These are phyloP conservation scores for Limnephilus rhombicus DNA, from an alignment of 2,888 invertebrate genomes.

Conservation along the genomic window DNA sequence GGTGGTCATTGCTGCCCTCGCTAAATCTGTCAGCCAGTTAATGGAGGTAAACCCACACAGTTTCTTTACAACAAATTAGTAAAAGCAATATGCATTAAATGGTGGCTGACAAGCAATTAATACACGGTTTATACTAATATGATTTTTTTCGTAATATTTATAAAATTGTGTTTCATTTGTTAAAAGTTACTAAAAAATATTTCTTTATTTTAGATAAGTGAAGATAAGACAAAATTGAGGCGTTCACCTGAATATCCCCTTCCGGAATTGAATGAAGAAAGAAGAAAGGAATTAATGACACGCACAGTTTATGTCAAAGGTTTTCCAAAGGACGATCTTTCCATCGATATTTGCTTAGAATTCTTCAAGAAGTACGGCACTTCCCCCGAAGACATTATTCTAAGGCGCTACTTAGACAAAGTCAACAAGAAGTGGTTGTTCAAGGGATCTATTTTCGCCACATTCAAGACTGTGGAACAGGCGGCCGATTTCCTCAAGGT, in stretches of 20 bases:
- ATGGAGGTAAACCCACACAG: slow-evolving; percentile 78
- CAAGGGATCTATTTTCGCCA: slow-evolving; percentile 95
- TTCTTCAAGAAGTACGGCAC: slow-evolving; percentile 85
- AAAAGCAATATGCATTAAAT: neutral
- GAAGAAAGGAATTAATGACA: slow-evolving; percentile 85
- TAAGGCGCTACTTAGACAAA: slow-evolving; percentile 81
- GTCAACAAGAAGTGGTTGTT: slow-evolving; percentile 82
- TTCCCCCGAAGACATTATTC: slow-evolving; percentile 83
- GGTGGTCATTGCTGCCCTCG: slow-evolving; percentile 85
- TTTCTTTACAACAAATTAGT: neutral
- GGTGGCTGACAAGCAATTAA: neutral
- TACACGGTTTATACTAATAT: neutral
- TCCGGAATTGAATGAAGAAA: slow-evolving; percentile 91
- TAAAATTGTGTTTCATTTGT: neutral
- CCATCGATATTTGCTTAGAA: slow-evolving; percentile 84
- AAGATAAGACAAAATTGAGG: slow-evolving; percentile 85
- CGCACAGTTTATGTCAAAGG: slow-evolving; percentile 94
- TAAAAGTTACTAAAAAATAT: neutral
- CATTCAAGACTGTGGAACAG: slow-evolving; percentile 89
- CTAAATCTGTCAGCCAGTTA: slow-evolving; percentile 84
- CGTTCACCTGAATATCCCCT: slow-evolving; percentile 85
- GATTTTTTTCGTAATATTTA: too few species aligned
- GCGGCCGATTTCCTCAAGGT: slow-evolving; percentile 87
- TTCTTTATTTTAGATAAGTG: slow-evolving; percentile 77
- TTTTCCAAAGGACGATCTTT: slow-evolving; percentile 83